Base-by-base conservation (phyloP, 2,797 vertebrate genomes). In the Mormyrus hasselquistii region DNA sequence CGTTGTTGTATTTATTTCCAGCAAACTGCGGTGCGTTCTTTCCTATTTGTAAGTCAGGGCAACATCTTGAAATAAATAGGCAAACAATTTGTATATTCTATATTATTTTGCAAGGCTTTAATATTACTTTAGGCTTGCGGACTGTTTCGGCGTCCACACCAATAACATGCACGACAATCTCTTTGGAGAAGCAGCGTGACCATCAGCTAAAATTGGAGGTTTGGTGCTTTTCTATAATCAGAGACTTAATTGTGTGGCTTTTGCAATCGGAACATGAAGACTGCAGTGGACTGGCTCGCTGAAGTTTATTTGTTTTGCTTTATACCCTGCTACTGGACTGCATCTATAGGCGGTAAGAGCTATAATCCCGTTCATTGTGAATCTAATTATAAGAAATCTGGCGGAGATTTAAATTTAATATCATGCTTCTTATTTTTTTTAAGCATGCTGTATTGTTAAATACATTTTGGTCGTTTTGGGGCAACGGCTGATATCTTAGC, bases 261-360 rank as follows among this genome's bases (percentile, higher is more conserved):
- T 29, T 55, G 38, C 79, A 86, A 86, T 82, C 69, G n/a, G 89
- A 83, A 47, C 85, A 87, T 89, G 89, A 88, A 82, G 86, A 82
- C 85, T 19, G 86, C 52, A 10, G 89, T 65, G 73, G 34, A 52
- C 22, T 87, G 34, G 49, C 34, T 89, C 84, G 29, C 50, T 25
- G 84, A 29, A 44, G 29, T 87, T 44, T 89, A 44, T 87, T 57
- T 87, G 4, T 16, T 88, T n/a, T 87, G 65, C 69, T 57, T 50
- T 4, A 19, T 88, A 12, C 86, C 89, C 16, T 41, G 38, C 86
- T 89, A 50, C 52, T 79, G 86, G 86, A 88, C 89, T 29, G 86
- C 89, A 44, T 29, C 69, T 5, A 3, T 62, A 29, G 44, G 49
- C 49, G 89, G 89, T 89, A 88, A 82, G 89, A 29, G 85, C 25